A percentile compares a stretch with the other conserved stretches of the same genome.
These are phyloP conservation scores for Stomatorhinus walkeri DNA, from an alignment of 2,797 vertebrate genomes.

Conservation along the genomic window DNA sequence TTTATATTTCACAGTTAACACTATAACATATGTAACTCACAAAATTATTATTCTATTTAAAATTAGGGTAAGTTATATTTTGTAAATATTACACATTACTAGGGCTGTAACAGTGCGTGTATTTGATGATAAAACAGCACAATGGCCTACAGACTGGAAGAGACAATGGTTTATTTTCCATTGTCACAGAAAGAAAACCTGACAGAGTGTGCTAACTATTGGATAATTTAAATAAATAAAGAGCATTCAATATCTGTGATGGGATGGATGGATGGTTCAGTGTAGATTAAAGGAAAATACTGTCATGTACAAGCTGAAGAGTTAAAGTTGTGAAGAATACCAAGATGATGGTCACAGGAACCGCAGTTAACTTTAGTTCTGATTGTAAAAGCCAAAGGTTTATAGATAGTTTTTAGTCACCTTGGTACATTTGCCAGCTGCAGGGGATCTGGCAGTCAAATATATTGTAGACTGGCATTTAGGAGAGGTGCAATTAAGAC, in stretches of 20 bases:
- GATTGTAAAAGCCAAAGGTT: neutral
- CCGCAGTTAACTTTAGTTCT: neutral
- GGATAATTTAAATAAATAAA: too few relatives aligned
- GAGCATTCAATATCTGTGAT: neutral
- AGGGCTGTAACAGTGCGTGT: neutral
- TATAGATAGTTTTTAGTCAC: neutral
- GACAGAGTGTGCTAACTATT: too few relatives aligned
- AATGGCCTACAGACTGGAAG: neutral
- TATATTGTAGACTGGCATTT: neutral
- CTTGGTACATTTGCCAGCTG: neutral
- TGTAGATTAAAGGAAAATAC: neutral
- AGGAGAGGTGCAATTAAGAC: neutral
- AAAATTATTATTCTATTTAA: neutral
- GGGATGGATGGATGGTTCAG: neutral
- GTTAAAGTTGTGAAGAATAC: neutral
- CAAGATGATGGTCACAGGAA: neutral
- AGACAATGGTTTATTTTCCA: neutral
- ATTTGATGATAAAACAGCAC: neutral
- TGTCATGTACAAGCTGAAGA: neutral
- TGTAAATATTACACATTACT: neutral
- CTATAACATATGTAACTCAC: neutral
- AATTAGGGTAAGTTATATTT: neutral
- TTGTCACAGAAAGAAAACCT: neutral
- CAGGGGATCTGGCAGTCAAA: neutral
- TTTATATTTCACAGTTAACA: neutral